Base-by-base conservation (phyloP, 2,888 invertebrate genomes). In the Eupithecia dodoneata region DNA sequence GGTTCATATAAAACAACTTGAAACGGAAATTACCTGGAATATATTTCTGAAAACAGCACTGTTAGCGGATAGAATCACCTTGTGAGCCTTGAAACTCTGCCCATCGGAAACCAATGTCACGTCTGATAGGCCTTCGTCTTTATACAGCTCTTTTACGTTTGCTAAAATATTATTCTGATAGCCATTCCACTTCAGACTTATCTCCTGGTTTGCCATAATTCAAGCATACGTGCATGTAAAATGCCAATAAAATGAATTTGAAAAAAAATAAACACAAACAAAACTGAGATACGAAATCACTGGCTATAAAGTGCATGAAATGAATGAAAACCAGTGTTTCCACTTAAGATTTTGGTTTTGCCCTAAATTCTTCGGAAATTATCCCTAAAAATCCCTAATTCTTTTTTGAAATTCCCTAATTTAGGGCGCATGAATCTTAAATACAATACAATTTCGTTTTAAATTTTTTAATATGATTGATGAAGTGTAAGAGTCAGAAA, bases 131-230 rank as follows among this genome's bases (percentile, higher is more conserved):
- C 96, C 96, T 88, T 97, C 96, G 87, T 96, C 96, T 88, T 96
- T 96, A 92, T 94, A 96, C 77, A 97, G 89, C 85, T 96, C 96
- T 86, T 96, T 96, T 82, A 97, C 96, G 82, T 96, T 96, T 76
- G 93, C 93, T 80, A 96, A 90, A 88, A 97, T 96, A 86, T 96
- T 96, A 87, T 91, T 96, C 85, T 96, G 95, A 89, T 96, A 96
- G 79, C 96, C 96, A 89, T 96, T 97, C 97, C 97, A 97, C 89
- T 96, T 96, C 80, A 97, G 92, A 90, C 96, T 96, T 91, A 97
- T 96, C 90, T 96, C 96, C 86, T 95, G 95, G 84, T 94, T 94
- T 81, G 94, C 88, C 95, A 95, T 95, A 81, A 77, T 71, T 77
- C 45, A 71, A 45, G 85, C 84, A 81, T 79, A 78, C 78, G 80